phyloP scores from a whole-genome alignment of 2,113 vertebrate genomes.

The Todiramphus chloris region DNA sequence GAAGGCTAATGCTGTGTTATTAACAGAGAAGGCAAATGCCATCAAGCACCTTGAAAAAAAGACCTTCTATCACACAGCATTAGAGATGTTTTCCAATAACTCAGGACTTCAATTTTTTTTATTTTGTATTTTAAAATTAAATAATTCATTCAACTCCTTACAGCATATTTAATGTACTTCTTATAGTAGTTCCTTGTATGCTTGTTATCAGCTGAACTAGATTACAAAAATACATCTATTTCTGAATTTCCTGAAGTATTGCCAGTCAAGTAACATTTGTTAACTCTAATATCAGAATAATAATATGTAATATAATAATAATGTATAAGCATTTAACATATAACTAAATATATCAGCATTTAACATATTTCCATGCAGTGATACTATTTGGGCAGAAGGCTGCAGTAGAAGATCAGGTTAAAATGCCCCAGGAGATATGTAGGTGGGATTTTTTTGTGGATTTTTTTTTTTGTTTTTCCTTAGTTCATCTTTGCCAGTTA shows the following conservation, averaged over 20 bases:
- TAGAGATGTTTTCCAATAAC: neutral
- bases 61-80: neutral
- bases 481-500: neutral
- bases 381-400: constrained; percentile 66
- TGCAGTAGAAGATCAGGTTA: constrained; percentile 66
- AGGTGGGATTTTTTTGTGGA: neutral
- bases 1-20: neutral
- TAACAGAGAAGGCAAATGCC: neutral
- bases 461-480: neutral
- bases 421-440: neutral
- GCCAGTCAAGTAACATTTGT: neutral
- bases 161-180: neutral
- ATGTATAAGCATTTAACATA: neutral
- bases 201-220: neutral
- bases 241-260: neutral
- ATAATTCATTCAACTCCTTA: neutral
- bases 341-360: neutral
- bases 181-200: neutral
- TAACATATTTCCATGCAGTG: constrained; percentile 37
- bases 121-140: neutral
- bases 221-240: neutral
- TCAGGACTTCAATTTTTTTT: neutral
- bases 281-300: neutral
- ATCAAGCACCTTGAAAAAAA: neutral
- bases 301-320: neutral